Conservation (phyloP, 2,797 vertebrate genomes). For the Arctocebus calabarensis region DNA sequence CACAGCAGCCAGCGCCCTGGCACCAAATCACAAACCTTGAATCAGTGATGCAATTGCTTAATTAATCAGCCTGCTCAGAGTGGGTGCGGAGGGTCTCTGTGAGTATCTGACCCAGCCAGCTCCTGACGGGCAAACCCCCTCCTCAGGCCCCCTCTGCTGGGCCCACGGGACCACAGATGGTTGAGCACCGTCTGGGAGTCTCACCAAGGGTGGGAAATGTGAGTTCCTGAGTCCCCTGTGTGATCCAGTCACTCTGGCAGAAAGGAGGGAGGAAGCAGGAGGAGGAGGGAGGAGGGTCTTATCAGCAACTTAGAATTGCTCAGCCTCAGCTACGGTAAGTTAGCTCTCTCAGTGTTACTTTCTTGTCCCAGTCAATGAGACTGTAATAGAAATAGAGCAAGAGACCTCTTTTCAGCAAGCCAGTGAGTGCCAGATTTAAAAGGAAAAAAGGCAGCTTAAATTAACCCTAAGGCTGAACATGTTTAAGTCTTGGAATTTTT, state of each 20-base stretch:
- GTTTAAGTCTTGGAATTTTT: constrained; percentile 60
- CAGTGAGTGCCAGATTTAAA: constrained; percentile 65
- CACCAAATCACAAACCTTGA: constrained; percentile 75
- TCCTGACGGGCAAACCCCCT: constrained; percentile 78
- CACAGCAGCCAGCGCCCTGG: constrained; percentile 66
- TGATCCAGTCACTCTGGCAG: constrained; percentile 83
- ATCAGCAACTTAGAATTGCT: constrained; percentile 78
- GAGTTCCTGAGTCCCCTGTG: constrained; percentile 80
- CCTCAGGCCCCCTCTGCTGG: constrained; percentile 67
- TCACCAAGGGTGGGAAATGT: constrained; percentile 73
- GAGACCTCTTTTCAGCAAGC: constrained; percentile 71
- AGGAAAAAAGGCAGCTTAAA: constrained; percentile 53
- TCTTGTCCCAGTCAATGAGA: constrained; percentile 80
- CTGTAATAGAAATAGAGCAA: constrained; percentile 63
- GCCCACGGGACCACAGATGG: constrained; percentile 79
- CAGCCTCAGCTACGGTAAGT: constrained; percentile 72
- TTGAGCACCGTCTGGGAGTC: constrained; percentile 78
- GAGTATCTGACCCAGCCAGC: constrained; percentile 79
- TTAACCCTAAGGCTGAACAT: constrained; percentile 63
- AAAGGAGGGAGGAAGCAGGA: constrained; percentile 31
- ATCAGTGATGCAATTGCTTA: constrained; percentile 82
- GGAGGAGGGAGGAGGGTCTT: constrained; percentile 59
- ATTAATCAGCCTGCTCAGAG: constrained; percentile 81
- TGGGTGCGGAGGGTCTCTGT: constrained; percentile 72
- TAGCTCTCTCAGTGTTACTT: constrained; percentile 66